Base-by-base conservation (phyloP, 2,797 vertebrate genomes). In the Alauda arvensis region DNA sequence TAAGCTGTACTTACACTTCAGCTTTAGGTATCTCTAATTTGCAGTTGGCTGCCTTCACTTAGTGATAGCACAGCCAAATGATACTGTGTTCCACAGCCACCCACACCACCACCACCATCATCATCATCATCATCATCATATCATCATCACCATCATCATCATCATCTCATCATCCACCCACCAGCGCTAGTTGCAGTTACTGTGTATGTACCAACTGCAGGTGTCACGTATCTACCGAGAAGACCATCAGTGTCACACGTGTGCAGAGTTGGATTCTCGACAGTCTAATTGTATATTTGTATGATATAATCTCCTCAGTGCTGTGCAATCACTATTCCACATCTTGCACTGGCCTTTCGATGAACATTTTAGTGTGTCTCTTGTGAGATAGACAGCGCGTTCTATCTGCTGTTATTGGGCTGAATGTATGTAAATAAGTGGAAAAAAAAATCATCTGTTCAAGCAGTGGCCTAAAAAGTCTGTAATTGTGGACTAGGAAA, bases 391-490 rank as follows among this genome's bases (percentile, higher is more conserved):
- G 89, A 94, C 91, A 91, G 94, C 66, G 81, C 83, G 67, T 96
- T 95, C 96, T 94, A 93, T 90, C 91, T 97, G 94, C 95, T 96
- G 96, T 96, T 96, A 45, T 89, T 95, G 95, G 96, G 95, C 92
- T 97, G 97, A 98, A 97, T 97, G 97, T 97, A 96, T 97, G 97
- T 98, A 97, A 96, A 98, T 97, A 97, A 94, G 91, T 94, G 87
- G 70, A 40, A 45, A 59, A 92, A 91, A 88, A 91, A 91, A 86
- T 94, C 91, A 91, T 92, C 91, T 94, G 81, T 95, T 92, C 87
- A 95, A 96, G 94, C 96, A 95, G 95, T 96, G 96, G 96, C 96
- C 95, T 96, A 93, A 91, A 87, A 93, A 95, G 94, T 95, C 96
- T 95, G 96, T 97, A 91, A 93, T 94, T 95, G 93, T 96, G 91